Conservation (phyloP, 2,888 invertebrate species). For the Volucella inanis region DNA sequence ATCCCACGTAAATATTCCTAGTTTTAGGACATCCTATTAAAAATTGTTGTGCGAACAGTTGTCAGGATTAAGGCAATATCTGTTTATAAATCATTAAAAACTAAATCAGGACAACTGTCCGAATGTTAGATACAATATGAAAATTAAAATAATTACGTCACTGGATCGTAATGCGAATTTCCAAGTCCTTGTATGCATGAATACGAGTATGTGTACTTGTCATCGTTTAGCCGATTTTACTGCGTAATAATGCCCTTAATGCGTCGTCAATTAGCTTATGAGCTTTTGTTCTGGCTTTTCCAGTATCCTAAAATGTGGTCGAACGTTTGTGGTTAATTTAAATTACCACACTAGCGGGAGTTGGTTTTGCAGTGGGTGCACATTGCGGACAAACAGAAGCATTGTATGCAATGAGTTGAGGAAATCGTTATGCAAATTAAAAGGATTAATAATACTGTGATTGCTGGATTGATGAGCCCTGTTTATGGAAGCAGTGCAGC, state of each 20-base stretch:
- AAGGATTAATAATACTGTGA: conserved; percentile 28
- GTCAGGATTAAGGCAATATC: no score
- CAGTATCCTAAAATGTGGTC: conserved; percentile 49
- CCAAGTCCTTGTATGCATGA: no score
- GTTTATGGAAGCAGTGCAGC: background rate
- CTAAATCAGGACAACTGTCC: no score
- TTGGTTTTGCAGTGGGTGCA: background rate
- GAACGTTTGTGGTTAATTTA: conserved; percentile 52
- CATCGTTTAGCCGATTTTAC: conserved; percentile 37
- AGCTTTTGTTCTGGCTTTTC: conserved; percentile 35
- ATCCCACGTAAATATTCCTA: no score
- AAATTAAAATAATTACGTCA: no score
- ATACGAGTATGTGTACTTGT: background rate
- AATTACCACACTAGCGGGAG: background rate
- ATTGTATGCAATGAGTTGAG: conserved; percentile 15
- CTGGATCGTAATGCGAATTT: no score
- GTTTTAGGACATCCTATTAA: no score
- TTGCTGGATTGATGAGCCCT: conserved; percentile 4
- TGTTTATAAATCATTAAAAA: no score
- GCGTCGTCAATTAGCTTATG: conserved; percentile 59
- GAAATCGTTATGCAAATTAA: conserved; percentile 30
- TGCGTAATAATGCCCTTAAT: conserved; percentile 41
- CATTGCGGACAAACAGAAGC: conserved; percentile 5
- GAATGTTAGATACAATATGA: no score
- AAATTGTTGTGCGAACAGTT: no score